phyloP scores from a whole-genome alignment of 1,140 invertebrate genomes.

The Teleopsis dalmanni region DNA sequence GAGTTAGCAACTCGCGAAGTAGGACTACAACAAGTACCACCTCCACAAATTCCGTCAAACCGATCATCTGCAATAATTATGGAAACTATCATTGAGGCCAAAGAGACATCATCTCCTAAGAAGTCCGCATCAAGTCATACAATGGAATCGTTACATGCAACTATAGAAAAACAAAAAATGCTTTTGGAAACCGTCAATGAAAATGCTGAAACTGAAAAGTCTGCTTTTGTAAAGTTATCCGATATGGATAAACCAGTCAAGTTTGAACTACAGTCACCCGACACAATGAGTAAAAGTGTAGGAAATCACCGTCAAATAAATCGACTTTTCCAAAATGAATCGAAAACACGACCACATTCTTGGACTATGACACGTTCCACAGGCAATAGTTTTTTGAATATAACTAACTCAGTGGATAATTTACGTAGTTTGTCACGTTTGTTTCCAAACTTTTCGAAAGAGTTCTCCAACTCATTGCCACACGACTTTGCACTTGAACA shows the following conservation, averaged over 20 bases:
- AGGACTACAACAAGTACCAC: constrained; percentile 9
- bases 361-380: constrained; percentile 52
- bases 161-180: constrained; percentile 43
- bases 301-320: constrained; percentile 43
- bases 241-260: constrained; percentile 51
- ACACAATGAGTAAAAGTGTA: constrained; percentile 36
- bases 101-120: constrained; percentile 40
- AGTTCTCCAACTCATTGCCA: constrained; percentile 40
- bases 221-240: constrained; percentile 49
- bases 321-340: constrained; percentile 52
- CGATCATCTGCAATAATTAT: constrained; percentile 29
- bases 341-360: constrained; percentile 53
- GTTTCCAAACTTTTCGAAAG: constrained; percentile 46
- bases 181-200: constrained; percentile 40
- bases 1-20: constrained; percentile 27
- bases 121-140: constrained; percentile 25
- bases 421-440: constrained; percentile 40
- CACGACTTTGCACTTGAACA: constrained; percentile 29
- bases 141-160: constrained; percentile 41
- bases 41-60: constrained; percentile 19
- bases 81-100: constrained; percentile 42
- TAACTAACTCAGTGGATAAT: constrained; percentile 43
- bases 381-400: constrained; percentile 42
- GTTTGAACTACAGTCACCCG: constrained; percentile 36
- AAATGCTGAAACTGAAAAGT: constrained; percentile 15